Conservation (phyloP, 2,797 vertebrate species). For the Eremophila alpestris region DNA sequence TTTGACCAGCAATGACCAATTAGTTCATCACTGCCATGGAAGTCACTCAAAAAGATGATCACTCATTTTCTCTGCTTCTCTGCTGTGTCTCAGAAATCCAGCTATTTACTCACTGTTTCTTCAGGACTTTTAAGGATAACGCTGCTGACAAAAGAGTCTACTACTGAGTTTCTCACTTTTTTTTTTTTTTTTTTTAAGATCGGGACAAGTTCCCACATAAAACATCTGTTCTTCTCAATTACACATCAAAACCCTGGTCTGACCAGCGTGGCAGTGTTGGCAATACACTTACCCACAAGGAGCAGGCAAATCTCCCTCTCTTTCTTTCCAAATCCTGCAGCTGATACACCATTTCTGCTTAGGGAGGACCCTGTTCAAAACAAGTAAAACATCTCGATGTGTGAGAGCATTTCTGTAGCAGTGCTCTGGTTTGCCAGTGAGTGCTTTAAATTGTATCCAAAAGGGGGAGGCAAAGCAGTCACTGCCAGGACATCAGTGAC, state of each 20-base stretch:
- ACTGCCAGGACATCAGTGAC: neutral
- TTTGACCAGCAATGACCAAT: neutral
- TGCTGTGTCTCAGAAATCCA: neutral
- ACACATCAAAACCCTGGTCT: neutral
- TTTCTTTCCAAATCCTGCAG: neutral
- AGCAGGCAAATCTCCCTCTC: conserved; percentile 13
- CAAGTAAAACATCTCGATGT: neutral
- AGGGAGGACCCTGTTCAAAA: neutral
- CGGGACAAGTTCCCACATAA: conserved; percentile 52
- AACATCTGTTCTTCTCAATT: conserved; percentile 61
- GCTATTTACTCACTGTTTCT: neutral
- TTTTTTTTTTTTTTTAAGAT: neutral
- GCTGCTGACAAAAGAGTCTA: neutral
- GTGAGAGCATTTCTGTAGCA: neutral
- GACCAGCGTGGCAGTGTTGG: neutral
- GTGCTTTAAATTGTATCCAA: neutral
- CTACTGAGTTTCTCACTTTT: neutral
- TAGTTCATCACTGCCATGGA: neutral
- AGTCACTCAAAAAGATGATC: neutral
- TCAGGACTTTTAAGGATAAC: neutral
- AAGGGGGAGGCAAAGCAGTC: neutral
- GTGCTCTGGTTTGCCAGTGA: neutral
- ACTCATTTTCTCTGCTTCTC: neutral
- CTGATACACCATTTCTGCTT: neutral
- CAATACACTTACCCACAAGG: neutral